A percentile compares a stretch with the other conserved stretches of the same genome.
phyloP scores from a whole-genome alignment of 2,797 vertebrate genomes.

The Alcedo quadribrachys region DNA sequence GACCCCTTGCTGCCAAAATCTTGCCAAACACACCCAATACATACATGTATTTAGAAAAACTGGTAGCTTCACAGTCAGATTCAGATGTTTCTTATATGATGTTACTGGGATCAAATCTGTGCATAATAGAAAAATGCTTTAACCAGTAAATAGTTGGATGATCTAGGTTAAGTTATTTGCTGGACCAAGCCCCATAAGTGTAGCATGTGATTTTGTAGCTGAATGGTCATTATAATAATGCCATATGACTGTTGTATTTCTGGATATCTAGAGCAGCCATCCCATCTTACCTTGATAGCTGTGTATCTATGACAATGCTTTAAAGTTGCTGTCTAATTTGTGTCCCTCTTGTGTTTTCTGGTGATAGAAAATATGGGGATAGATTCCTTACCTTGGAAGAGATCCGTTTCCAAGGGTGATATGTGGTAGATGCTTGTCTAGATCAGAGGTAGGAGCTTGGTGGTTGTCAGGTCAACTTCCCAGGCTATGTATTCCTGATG shows the following conservation, averaged over 20 bases:
- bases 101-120: neutral
- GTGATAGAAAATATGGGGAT: neutral
- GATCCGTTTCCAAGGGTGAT: neutral
- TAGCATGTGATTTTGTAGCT: neutral
- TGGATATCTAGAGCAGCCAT: neutral
- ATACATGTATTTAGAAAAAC: neutral
- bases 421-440: neutral
- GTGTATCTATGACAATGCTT: neutral
- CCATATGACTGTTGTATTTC: neutral
- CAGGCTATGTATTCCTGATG: neutral
- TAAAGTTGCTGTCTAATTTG: neutral
- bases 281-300: neutral
- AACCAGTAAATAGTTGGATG: neutral
- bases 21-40: neutral
- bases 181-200: neutral
- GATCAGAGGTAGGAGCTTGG: neutral
- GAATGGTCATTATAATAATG: neutral
- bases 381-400: neutral
- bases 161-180: neutral
- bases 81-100: neutral
- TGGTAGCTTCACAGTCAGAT: neutral
- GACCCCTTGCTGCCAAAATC: neutral
- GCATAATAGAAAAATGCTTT: neutral
- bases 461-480: neutral
- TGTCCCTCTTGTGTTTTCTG: neutral